Evolutionary conservation across 1,140 invertebrate species (phyloP).

Genomic region (Littorina saxatilis): DNA sequence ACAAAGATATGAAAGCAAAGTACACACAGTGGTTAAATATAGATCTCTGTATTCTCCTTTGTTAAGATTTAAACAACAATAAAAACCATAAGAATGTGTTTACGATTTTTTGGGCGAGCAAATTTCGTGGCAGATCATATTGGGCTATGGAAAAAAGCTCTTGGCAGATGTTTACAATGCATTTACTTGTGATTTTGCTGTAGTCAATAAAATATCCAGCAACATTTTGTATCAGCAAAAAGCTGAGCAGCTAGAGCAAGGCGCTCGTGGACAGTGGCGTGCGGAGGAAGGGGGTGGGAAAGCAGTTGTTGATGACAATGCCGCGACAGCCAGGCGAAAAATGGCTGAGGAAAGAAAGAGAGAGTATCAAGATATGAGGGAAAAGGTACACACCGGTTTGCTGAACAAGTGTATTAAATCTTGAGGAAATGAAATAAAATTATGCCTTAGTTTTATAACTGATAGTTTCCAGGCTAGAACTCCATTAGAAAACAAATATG

Average conservation of each 20-base stretch:
- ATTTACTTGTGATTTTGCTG: background rate
- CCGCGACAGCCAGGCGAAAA: background rate
- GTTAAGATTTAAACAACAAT: too few relatives aligned
- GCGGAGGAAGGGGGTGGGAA: background rate
- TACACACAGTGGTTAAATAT: too few relatives aligned
- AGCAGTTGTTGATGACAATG: background rate
- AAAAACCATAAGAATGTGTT: too few relatives aligned
- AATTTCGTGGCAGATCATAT: too few relatives aligned
- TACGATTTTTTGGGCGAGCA: too few relatives aligned
- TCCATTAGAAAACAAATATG: too few relatives aligned
- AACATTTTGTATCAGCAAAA: background rate
- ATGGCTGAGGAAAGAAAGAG: constrained; percentile 15
- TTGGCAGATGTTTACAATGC: background rate
- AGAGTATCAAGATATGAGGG: constrained; percentile 15
- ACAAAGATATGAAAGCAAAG: too few relatives aligned
- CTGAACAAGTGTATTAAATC: background rate
- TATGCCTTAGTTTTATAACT: too few relatives aligned
- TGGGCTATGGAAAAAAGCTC: background rate
- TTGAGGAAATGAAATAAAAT: too few relatives aligned
- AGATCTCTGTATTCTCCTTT: too few relatives aligned
- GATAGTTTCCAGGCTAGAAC: too few relatives aligned
- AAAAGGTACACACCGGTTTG: background rate
- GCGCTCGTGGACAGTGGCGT: background rate
- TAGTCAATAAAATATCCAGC: background rate
- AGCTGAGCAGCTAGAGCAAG: background rate